Base-by-base conservation (phyloP, 2,113 vertebrate genomes). In the Misgurnus anguillicaudatus region DNA sequence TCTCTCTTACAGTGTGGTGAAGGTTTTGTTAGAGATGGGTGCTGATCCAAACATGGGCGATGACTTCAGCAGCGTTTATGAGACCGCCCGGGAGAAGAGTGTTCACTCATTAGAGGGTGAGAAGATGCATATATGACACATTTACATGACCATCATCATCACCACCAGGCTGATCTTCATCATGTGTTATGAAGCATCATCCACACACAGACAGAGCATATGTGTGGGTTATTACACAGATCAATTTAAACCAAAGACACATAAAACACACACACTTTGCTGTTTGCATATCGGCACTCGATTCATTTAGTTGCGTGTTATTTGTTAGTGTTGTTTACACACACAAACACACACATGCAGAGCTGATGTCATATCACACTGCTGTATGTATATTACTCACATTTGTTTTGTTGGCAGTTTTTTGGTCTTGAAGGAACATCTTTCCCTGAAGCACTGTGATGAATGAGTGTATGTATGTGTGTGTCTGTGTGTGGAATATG, bases 341-440 rank as follows among this genome's bases (percentile, higher is more conserved):
- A 75, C n/a, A 69, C 80, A 65, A 78, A 75, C 67, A 82, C 80
- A 80, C 72, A 41, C 80, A 78, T 82, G 81, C 75, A 81, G 63
- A 79, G 45, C 85, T 67, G 85, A 86, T 92, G 92, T 93, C 91
- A 93, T 93, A 93, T 94, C 93, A 92, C 92, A 92, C 92, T 92
- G 91, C 91, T 92, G 92, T 93, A 93, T 93, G 92, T 94, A 98
- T 98, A 98, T 98, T 98, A 94, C 94, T 95, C 95, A 96, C 96
- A 97, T 98, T 97, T 98, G 95, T 97, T 97, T 96, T 94, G 95
- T 94, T 98, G 97, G 95, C 95, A 96, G 95, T 90, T 92, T 86
- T 86, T 93, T 92, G 88, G 90, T 90, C 88, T 91, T 90, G 95
- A 94, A 94, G 93, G 92, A 75, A 24, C 91, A 90, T 93, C 92